Base-by-base conservation (phyloP, 2,888 invertebrate species). In the Corbicula japonica region DNA sequence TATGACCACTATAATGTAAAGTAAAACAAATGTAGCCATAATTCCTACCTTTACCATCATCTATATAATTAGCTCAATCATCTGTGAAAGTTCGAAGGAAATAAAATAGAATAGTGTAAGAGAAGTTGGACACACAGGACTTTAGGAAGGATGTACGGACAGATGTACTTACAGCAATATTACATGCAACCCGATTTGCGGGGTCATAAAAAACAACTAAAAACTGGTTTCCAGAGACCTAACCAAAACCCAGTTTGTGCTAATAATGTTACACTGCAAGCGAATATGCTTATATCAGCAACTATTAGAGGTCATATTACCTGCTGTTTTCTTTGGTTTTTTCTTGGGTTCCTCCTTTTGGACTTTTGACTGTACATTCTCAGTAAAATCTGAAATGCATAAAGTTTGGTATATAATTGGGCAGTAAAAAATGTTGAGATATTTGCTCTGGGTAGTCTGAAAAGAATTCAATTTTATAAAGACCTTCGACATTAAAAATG, bases 271-370 rank as follows among this genome's bases (percentile, higher is more conserved):
- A n/a, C n/a, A n/a, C n/a, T n/a, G n/a, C n/a, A n/a, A n/a, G n/a
- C n/a, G n/a, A n/a, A n/a, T n/a, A n/a, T n/a, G n/a, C n/a, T n/a
- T n/a, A n/a, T n/a, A n/a, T n/a, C n/a, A n/a, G n/a, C n/a, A n/a
- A n/a, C n/a, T n/a, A n/a, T n/a, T n/a, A n/a, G n/a, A n/a, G 50
- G 8, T 50, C 50, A 50, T 50, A 50, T 50, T 50, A 50, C 50
- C 50, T 50, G 50, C 54, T 54, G 54, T 54, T 54, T 54, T 54
- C 54, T 54, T 54, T 54, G 54, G n/a, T 30, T 54, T 54, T 54
- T 54, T 30, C 54, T 54, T 54, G n/a, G 54, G 54, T 28, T 54
- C 30, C 54, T 54, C 54, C 54, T 54, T 54, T 18, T 18, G 54
- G 32, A 30, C 30, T 32, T 54, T 32, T 30, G 28, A 30, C 12